Evolutionary conservation across 2,888 invertebrate species (phyloP).

Genomic region (Rotaria socialis): DNA sequence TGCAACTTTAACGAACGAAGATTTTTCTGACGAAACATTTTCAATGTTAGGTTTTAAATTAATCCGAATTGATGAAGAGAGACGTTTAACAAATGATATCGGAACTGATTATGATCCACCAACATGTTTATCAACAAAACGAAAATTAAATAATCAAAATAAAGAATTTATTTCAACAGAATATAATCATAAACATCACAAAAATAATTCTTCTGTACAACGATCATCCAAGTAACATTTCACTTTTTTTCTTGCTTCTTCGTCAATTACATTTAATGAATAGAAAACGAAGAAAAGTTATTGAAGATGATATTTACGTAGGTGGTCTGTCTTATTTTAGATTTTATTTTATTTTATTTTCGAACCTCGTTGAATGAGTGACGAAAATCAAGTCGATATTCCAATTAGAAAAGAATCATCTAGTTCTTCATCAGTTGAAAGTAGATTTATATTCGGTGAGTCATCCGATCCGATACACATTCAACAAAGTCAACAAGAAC

Average conservation of each 20-base stretch:
- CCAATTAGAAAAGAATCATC: too few species aligned
- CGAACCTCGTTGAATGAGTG: background rate
- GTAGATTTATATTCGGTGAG: too few species aligned
- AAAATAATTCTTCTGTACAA: background rate
- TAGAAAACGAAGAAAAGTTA: background rate
- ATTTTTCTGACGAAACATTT: background rate
- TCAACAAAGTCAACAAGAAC: too few species aligned
- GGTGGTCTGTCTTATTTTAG: background rate
- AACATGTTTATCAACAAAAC: background rate
- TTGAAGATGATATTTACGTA: background rate
- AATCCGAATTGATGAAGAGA: background rate
- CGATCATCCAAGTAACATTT: background rate
- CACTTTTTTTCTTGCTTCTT: too few species aligned
- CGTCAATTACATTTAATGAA: too few species aligned
- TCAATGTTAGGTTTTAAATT: background rate
- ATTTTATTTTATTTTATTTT: background rate
- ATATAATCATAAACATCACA: background rate
- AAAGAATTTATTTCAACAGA: background rate
- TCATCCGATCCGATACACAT: too few species aligned
- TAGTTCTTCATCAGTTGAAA: background rate
- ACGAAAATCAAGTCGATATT: background rate
- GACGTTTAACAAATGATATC: background rate
- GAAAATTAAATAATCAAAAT: background rate
- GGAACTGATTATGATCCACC: conserved; percentile 13
- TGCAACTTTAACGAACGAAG: background rate